Evolutionary conservation across 1,140 invertebrate species (phyloP).

Genomic region (Sitodiplosis mosellana): DNA sequence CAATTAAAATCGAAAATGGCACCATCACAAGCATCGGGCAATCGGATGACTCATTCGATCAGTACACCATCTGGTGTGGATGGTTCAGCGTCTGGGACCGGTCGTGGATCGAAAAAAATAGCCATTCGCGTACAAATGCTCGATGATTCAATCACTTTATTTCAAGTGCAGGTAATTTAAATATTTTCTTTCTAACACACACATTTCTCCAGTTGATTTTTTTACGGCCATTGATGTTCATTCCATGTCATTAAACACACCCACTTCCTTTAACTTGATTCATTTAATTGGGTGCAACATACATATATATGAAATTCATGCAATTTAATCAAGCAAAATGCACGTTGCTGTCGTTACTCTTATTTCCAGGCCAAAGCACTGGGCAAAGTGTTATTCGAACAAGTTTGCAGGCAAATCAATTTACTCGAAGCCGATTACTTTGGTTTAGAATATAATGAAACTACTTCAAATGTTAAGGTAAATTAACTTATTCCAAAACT

Average conservation of each 20-base stretch:
- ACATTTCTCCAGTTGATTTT: too few relatives aligned
- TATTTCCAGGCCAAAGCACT: conserved; percentile 80
- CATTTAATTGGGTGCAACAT: too few relatives aligned
- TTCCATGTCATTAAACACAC: too few relatives aligned
- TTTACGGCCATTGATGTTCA: too few relatives aligned
- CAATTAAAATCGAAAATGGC: too few relatives aligned
- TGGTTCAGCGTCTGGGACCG: conserved; percentile 53
- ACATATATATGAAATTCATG: too few relatives aligned
- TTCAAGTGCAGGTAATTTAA: conserved; percentile 69
- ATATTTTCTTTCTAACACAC: not conserved
- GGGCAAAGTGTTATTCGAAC: conserved; percentile 85
- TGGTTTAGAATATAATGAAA: conserved; percentile 86
- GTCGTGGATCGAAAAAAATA: conserved; percentile 68
- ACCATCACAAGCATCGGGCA: conserved; percentile 1
- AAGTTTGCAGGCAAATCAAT: conserved; percentile 89
- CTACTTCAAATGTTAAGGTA: conserved; percentile 39
- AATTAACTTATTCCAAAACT: not conserved
- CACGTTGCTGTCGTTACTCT: conserved; percentile 2
- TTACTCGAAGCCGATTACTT: conserved; percentile 96
- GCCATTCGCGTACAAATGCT: conserved; percentile 74
- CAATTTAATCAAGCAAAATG: not conserved
- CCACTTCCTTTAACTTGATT: too few relatives aligned
- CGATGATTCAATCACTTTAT: conserved; percentile 71
- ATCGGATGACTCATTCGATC: conserved; percentile 59
- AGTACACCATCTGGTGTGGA: conserved; percentile 67